Evolutionary conservation across 2,113 vertebrate species (phyloP), one percentile per base, ranked within the genome.

Genomic region (Eurystomus gularis): DNA sequence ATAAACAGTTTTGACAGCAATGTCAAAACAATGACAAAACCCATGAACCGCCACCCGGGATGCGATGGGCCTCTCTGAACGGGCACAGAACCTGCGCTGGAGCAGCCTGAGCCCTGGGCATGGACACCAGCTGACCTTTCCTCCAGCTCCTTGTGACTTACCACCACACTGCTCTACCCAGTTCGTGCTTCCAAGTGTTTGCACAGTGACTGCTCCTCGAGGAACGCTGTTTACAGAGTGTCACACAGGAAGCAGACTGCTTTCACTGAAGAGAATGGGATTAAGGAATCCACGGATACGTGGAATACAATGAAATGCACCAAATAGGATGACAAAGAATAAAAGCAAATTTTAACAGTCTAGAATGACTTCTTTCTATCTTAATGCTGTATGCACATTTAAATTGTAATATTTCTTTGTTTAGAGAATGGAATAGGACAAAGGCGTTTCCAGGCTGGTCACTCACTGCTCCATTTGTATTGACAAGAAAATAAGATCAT

Each of bases 101-200:
- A 33, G 21, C 51, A 40, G 24, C 81, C 46, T 6, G 0, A 76
- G 16, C 7, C 7, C 42, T 16, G 4, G 1, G 3, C 51, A 2
- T 1, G 7, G 33, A 54, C 39, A 60, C 28, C 17, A 46, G 11
- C 6, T 20, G 19, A 48, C 54, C 19, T 72, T 35, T 26, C 4
- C 40, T 86, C 18, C 28, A 35, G 33, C 3, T 55, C 46, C 40
- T 80, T 29, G 6, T 10, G 11, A 40, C 40, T 51, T 46, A 3
- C 11, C 15, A 6, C 40, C 80, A 20, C 4, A 0, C 3, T 4
- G 7, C 29, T 9, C 37, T 9, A 14, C 13, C 12, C 1, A 2
- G 57, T 4, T 12, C 2, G 2, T 7, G 11, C 29, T 33, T 12
- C 9, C 17, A 52, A 2, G 0, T 0, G 8, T 31, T 31, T 18